These are phyloP conservation scores for Drosophila biarmipes DNA, from an alignment of 1,140 invertebrate species.

Conservation along the genomic window DNA sequence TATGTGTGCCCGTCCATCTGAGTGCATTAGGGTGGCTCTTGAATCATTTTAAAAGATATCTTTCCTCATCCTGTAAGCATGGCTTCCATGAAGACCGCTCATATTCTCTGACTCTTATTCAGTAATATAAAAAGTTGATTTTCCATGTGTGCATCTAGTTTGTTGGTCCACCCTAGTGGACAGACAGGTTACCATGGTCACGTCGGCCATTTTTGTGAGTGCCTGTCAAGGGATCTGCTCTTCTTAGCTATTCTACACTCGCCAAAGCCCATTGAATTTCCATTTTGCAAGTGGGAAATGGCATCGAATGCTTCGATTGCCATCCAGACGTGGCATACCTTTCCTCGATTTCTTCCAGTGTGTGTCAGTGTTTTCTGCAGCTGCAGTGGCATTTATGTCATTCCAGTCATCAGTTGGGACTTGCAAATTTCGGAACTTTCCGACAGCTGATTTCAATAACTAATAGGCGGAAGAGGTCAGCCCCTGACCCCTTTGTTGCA, in stretches of 20 bases:
- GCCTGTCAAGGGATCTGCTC: slow-evolving; percentile 33
- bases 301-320: slow-evolving; percentile 33
- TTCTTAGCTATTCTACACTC: slow-evolving; percentile 24
- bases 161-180: slow-evolving; percentile 3
- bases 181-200: slow-evolving; percentile 71
- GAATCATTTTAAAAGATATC: not conserved
- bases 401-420: slow-evolving; percentile 65
- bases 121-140: not conserved
- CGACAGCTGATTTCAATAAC: slow-evolving; percentile 82
- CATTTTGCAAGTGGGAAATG: slow-evolving; percentile 37
- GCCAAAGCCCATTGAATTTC: slow-evolving; percentile 30
- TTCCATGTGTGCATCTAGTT: not conserved
- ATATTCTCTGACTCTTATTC: not conserved
- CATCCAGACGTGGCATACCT: slow-evolving; percentile 6
- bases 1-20: slow-evolving; percentile 20
- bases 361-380: slow-evolving; percentile 7
- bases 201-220: slow-evolving; percentile 68
- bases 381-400: slow-evolving; percentile 54
- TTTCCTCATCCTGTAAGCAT: too few relatives aligned
- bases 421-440: slow-evolving; percentile 71
- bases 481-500: slow-evolving; percentile 49
- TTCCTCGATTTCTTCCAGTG: slow-evolving; percentile 21
- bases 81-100: not conserved
- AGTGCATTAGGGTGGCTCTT: slow-evolving; percentile 4
- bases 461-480: slow-evolving; percentile 73